These are phyloP conservation scores for Poicephalus meyeri DNA, from an alignment of 2,113 vertebrate genomes.

Conservation along the genomic window DNA sequence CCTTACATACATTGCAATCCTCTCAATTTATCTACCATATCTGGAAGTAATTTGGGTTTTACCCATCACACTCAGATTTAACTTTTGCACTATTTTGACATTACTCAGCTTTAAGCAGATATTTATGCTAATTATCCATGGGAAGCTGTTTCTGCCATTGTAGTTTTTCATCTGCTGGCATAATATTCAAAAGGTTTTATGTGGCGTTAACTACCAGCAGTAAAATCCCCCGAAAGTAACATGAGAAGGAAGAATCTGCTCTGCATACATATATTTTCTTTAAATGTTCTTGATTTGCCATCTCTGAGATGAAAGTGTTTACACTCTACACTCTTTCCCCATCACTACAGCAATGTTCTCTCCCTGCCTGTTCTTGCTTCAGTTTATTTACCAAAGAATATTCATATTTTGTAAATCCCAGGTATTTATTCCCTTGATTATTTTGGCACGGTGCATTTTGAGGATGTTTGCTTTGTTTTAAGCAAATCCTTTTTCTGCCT, in stretches of 20 bases:
- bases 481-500: constrained; percentile 67
- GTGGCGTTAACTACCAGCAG: constrained; percentile 48
- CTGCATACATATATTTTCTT: constrained; percentile 60
- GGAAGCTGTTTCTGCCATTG: constrained; percentile 46
- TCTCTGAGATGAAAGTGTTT: constrained; percentile 27
- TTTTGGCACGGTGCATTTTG: constrained; percentile 67
- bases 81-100: not conserved
- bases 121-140: constrained; percentile 59
- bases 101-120: constrained; percentile 62
- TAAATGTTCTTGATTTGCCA: constrained; percentile 46
- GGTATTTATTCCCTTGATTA: constrained; percentile 72
- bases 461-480: constrained; percentile 79
- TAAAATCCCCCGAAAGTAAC: constrained; percentile 52
- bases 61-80: not conserved
- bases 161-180: constrained; percentile 43
- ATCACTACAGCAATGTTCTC: not conserved
- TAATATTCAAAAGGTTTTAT: constrained; percentile 29
- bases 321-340: not conserved
- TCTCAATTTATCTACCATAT: not conserved
- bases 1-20: not conserved
- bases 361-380: constrained; percentile 3
- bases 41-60: not conserved
- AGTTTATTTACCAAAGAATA: constrained; percentile 66
- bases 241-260: constrained; percentile 30
- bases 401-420: constrained; percentile 72